Base-by-base conservation (phyloP, 2,888 invertebrate species). In the Hedya salicella region DNA sequence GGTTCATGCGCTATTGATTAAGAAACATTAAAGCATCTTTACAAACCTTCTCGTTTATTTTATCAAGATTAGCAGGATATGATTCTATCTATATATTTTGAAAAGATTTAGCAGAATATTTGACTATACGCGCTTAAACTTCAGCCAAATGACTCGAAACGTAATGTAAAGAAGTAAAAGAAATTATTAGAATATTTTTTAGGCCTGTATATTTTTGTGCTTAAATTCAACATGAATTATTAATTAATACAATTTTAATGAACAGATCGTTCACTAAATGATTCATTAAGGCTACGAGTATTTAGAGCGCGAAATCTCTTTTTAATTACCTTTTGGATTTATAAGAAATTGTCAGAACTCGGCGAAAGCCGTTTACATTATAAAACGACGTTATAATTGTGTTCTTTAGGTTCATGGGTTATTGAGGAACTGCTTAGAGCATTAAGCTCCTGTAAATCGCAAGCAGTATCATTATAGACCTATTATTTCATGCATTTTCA, bases 221-320 rank as follows among this genome's bases (percentile, higher is more conserved):
- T 44, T 17, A 16, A 16, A 44, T 56, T 56, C 42, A 44, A 30
- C 44, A 44, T 30, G 17, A 16, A 44, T 17, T 56, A 44, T n/a
- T 56, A 44, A 56, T 56, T 30, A 17, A 44, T 54, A 42, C 25
- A 16, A 42, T 17, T 56, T 56, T 56, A 30, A 56, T 56, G 56
- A 56, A 17, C 44, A 44, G 56, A 13, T 44, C 44, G 16, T 44
- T 44, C 54, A 42, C 54, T 54, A 54, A 54, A 54, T 54, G 11
- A 54, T 54, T 54, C 42, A 44, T 56, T 30, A 56, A 56, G 53
- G 5, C 53, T 9, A 4, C 14, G 1, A 17, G 36, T 36, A 48
- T 48, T 48, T 48, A 16, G 48, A 19, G 17, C 17, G 21, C 48
- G 14, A 48, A 36, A 59, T 48, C 19, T 48, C 32, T 48, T 59